Conservation (phyloP, 2,113 vertebrate species). For the Myanophis thanlyinensis region DNA sequence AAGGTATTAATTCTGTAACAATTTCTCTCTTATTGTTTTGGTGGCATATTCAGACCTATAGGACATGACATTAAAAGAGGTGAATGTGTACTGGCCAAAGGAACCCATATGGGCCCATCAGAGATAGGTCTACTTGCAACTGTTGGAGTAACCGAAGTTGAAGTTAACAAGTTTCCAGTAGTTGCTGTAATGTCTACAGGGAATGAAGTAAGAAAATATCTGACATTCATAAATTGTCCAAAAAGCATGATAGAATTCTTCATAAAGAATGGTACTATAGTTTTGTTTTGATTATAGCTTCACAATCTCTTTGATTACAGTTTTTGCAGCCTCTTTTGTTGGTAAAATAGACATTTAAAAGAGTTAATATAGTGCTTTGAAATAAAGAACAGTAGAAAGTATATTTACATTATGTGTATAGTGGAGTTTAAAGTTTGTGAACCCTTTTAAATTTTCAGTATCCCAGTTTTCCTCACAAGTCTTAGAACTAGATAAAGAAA, state of each 20-base stretch:
- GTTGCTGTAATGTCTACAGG: constrained; percentile 99
- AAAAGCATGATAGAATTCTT: neutral
- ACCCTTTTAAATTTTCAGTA: neutral
- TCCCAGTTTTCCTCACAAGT: neutral
- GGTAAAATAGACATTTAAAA: neutral
- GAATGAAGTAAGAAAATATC: constrained; percentile 84
- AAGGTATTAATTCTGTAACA: neutral
- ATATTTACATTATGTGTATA: neutral
- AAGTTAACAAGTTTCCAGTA: constrained; percentile 98
- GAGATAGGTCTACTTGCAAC: constrained; percentile 98
- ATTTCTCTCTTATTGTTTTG: constrained; percentile 30
- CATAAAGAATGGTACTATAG: neutral
- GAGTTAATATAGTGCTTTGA: neutral
- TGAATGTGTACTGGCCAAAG: constrained; percentile 96
- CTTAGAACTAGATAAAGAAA: neutral
- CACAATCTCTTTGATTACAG: neutral
- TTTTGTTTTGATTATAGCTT: constrained; percentile 18
- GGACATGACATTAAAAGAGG: constrained; percentile 99
- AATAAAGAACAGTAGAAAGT: neutral
- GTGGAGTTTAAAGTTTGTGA: neutral
- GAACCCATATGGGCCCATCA: constrained; percentile 98
- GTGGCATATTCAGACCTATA: constrained; percentile 83
- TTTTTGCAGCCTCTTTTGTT: neutral
- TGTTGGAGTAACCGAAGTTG: constrained; percentile 97
- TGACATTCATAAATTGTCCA: neutral